phyloP scores from a whole-genome alignment of 2,888 invertebrate genomes.

The Phlogophora meticulosa region DNA sequence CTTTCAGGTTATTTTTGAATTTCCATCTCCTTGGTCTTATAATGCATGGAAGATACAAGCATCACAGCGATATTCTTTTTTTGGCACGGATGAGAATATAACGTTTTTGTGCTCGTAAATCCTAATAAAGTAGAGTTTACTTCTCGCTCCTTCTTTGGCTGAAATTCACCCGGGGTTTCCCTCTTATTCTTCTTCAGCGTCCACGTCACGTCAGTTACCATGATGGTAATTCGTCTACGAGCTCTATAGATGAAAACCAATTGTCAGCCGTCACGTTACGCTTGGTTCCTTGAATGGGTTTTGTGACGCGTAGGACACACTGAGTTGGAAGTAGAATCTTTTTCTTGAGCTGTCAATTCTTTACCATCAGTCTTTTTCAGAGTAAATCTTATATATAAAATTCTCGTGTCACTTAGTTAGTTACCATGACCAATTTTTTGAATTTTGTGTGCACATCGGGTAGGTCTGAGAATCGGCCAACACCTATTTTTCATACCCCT shows the following conservation, averaged over 20 bases:
- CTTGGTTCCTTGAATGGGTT: not conserved
- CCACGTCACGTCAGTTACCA: not conserved
- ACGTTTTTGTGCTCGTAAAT: too few species aligned
- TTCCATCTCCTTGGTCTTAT: too few species aligned
- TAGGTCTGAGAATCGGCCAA: too few species aligned
- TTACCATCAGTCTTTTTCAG: not conserved
- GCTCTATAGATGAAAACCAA: conserved; percentile 3
- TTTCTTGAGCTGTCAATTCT: not conserved
- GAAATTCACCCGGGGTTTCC: not conserved
- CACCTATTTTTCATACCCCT: too few species aligned
- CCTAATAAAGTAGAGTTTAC: conserved; percentile 3
- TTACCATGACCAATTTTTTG: too few species aligned
- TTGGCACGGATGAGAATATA: too few species aligned
- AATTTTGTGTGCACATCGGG: too few species aligned
- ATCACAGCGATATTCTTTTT: too few species aligned
- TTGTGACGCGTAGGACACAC: not conserved
- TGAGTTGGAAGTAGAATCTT: not conserved
- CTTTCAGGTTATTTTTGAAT: too few species aligned
- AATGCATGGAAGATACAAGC: too few species aligned
- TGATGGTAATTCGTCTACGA: not conserved
- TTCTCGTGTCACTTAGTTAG: too few species aligned
- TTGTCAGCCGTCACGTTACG: not conserved
- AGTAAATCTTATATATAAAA: too few species aligned
- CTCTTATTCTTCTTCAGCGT: not conserved
- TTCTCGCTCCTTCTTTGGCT: not conserved